phyloP scores from a whole-genome alignment of 2,888 invertebrate species.

The Ernsta delagoae region DNA sequence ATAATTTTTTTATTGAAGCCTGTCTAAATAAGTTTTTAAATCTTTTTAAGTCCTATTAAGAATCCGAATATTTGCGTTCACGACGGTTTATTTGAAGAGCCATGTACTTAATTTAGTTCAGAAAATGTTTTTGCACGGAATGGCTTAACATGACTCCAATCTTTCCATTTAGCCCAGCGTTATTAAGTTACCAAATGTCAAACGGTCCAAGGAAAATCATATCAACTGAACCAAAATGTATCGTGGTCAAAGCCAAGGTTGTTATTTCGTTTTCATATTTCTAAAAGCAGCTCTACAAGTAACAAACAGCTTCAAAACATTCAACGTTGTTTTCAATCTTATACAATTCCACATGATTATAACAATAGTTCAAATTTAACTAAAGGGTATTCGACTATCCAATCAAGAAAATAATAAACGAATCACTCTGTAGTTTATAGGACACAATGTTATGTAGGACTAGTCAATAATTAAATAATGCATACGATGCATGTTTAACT shows the following conservation, averaged over 20 bases:
- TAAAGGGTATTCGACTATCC: no score
- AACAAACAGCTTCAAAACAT: not conserved
- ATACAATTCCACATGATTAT: no score
- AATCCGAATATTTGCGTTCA: no score
- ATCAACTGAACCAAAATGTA: conserved; percentile 25
- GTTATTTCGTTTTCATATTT: conserved; percentile 11
- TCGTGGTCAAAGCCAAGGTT: conserved; percentile 31
- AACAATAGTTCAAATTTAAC: no score
- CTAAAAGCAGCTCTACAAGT: not conserved
- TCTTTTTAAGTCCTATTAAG: no score
- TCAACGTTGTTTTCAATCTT: not conserved
- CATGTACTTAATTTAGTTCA: conserved; percentile 15
- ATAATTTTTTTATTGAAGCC: no score
- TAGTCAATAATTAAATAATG: no score
- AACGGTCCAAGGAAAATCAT: conserved; percentile 28
- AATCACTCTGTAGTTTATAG: no score
- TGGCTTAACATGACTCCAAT: conserved; percentile 13
- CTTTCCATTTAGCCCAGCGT: conserved; percentile 21
- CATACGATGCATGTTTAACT: no score
- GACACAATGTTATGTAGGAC: no score
- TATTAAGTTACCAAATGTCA: conserved; percentile 29
- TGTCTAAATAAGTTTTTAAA: no score
- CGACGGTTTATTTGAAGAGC: conserved; percentile 12
- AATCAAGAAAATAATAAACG: no score
- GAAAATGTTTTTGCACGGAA: conserved; percentile 14